Evolutionary conservation across 2,113 vertebrate species (phyloP).

Genomic region (Ramphastos sulfuratus): DNA sequence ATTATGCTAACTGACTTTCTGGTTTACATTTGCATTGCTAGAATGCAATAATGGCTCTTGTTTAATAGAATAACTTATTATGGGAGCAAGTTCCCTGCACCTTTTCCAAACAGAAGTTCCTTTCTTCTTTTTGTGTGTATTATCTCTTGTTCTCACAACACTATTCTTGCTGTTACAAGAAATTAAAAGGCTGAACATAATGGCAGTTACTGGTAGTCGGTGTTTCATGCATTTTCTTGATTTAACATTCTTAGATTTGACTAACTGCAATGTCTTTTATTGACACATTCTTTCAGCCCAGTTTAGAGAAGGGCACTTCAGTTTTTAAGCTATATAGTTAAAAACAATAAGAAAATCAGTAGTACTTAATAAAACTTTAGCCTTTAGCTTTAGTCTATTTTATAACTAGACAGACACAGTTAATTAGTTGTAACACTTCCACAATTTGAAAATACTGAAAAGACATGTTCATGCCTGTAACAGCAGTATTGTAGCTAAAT

Average conservation of each 20-base stretch:
- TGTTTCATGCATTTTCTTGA: not conserved
- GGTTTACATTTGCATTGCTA: slow-evolving; percentile 39
- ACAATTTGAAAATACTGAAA: slow-evolving; percentile 64
- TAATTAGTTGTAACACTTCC: slow-evolving; percentile 70
- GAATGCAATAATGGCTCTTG: slow-evolving; percentile 35
- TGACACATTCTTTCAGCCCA: not conserved
- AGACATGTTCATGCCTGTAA: slow-evolving; percentile 69
- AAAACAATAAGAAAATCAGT: slow-evolving; percentile 42
- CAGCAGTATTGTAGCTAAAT: slow-evolving; percentile 69
- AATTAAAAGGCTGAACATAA: slow-evolving; percentile 33
- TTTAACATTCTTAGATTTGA: not conserved
- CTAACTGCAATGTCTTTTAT: not conserved
- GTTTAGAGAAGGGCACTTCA: not conserved
- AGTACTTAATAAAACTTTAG: slow-evolving; percentile 58
- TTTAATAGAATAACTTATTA: slow-evolving; percentile 61
- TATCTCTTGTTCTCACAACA: slow-evolving; percentile 22
- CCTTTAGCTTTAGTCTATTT: slow-evolving; percentile 50
- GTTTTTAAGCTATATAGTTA: not conserved
- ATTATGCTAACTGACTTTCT: slow-evolving; percentile 35
- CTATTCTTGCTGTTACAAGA: not conserved
- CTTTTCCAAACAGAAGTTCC: slow-evolving; percentile 55
- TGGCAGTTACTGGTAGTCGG: not conserved
- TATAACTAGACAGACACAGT: slow-evolving; percentile 65
- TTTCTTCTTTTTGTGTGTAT: slow-evolving; percentile 54
- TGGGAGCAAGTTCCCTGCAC: slow-evolving; percentile 30